Evolutionary conservation across 2,888 invertebrate species (phyloP), one percentile per base, ranked within the genome.

Genomic region (Notodromas monacha): DNA sequence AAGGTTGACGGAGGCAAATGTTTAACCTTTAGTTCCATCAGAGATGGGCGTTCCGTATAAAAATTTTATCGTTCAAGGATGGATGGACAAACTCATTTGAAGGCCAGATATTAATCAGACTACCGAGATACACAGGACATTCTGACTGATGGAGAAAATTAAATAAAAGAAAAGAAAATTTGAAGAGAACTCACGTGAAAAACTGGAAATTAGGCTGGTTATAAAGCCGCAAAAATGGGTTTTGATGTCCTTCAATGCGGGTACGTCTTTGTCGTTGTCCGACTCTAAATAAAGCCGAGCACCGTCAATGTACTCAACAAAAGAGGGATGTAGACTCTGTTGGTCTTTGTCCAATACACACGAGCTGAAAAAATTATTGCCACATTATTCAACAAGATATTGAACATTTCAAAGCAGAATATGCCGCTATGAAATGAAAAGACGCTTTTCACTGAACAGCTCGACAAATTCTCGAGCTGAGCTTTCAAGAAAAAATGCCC

Each of bases 261-360:
- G 65, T 2, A 70, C 67, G 45, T 84, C 86, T 44, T 89, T 79
- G 43, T 92, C 92, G 4, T 70, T 68, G 47, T 96, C 92, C 37
- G 66, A 66, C 47, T 89, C 84, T 30, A 96, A 56, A 47, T 76
- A 81, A 31, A 68, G 60, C 15, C 86, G 60, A 11, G 76, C 79
- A 1, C 86, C 84, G 40, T 92, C 89, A 41, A 96, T 65, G 45
- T 86, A 89, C 45, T 96, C 92, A 3, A 79, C 66, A 42, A 92
- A 65, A 2, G 70, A 65, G 1, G 73, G 64, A 50, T 74, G 76
- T 30, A 89, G 54, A 1, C 68, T 65, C 39, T 74, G 74, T 1
- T 69, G 65, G 40, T 69, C 67, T 34, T 65, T 58, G 43, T 86
- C 84, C 38, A 81, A 45, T 2, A 79, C 68, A 40, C 69, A 72